Percentiles rank a stretch among this genome's conserved stretches.
Evolutionary conservation across 1,140 invertebrate genomes (phyloP).

Genomic region (Ladona fulva): DNA sequence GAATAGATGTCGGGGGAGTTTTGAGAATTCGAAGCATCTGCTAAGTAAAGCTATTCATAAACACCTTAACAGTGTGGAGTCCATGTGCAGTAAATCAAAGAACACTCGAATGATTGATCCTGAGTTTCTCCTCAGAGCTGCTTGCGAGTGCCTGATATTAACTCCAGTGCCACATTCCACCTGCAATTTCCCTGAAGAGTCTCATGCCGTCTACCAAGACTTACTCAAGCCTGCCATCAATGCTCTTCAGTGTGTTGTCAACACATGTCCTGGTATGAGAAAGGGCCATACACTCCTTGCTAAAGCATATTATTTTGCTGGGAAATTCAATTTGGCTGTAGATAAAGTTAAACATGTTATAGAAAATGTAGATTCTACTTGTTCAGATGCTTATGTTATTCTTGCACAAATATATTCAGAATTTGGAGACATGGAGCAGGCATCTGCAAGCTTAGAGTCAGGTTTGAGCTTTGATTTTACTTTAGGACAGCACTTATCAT

Average conservation of each 20-base stretch:
- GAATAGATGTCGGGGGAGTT: conserved; percentile 23
- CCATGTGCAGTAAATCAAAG: conserved; percentile 57
- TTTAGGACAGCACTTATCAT: conserved; percentile 81
- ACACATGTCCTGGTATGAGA: conserved; percentile 56
- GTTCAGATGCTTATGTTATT: conserved; percentile 73
- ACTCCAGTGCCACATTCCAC: background rate
- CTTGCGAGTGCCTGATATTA: background rate
- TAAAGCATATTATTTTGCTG: conserved; percentile 68
- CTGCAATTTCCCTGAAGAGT: background rate
- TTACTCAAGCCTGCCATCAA: background rate
- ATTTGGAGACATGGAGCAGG: conserved; percentile 65
- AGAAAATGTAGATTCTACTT: conserved; percentile 62
- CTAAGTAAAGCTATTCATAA: conserved; percentile 62
- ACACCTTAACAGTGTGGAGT: conserved; percentile 52
- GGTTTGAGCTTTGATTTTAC: conserved; percentile 87
- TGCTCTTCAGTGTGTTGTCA: background rate
- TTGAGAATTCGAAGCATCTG: conserved; percentile 46
- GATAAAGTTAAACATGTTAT: conserved; percentile 59
- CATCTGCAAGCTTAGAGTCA: conserved; percentile 75
- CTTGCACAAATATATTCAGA: conserved; percentile 66
- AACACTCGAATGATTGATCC: conserved; percentile 74
- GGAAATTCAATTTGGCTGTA: conserved; percentile 28
- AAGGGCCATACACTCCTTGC: conserved; percentile 64
- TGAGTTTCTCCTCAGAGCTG: conserved; percentile 46
- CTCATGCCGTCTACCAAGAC: background rate